Evolutionary conservation across 1,140 invertebrate genomes (phyloP), one percentile per base, ranked within the genome.

Genomic region (Apis florea): DNA sequence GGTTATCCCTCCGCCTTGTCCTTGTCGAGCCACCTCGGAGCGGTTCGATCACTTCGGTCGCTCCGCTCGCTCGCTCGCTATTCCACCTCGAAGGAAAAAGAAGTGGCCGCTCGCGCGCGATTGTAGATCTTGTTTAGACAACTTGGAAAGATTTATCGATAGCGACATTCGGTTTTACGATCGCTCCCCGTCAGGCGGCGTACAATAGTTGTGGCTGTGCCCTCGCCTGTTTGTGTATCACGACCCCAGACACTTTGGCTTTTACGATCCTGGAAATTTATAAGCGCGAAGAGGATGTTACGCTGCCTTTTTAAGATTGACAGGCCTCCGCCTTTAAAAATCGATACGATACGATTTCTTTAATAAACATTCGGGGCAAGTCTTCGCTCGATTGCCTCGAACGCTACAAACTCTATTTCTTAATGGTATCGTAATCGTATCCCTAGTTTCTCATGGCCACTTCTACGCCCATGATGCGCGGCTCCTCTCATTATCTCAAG

Each of bases 41-140:
- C 6, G 31, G 31, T 40, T 40, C 31, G 31, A 40, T 17, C 51
- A 17, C 51, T 24, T 69, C 49, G 24, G 4, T 6, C 5, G 49
- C 47, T 11, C n/a, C 21, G 53, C 47, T 68, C 49, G 21, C 47
- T 68, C 49, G 21, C 71, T 72, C 67, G 0, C 31, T 40, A 24
- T 17, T 66, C 53, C 47, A 19, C 49, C 59, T 51, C 12, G 47
- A 21, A 58, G 31, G 78, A 74, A 86, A 24, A 86, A 85, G 31
- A 69, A 40, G 64, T 59, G 72, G 47, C 10, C n/a, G 15, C 49
- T 5, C 13, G n/a, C 53, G 76, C 54, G n/a, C 56, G 79, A 88
- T 88, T 70, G 63, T 82, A 81, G 85, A 89, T 90, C 85, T 83
- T 90, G 89, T 90, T 91, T 91, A 85, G 88, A 91, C 90, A 90